phyloP scores from a whole-genome alignment of 1,140 invertebrate genomes.

The Anastrepha obliqua region DNA sequence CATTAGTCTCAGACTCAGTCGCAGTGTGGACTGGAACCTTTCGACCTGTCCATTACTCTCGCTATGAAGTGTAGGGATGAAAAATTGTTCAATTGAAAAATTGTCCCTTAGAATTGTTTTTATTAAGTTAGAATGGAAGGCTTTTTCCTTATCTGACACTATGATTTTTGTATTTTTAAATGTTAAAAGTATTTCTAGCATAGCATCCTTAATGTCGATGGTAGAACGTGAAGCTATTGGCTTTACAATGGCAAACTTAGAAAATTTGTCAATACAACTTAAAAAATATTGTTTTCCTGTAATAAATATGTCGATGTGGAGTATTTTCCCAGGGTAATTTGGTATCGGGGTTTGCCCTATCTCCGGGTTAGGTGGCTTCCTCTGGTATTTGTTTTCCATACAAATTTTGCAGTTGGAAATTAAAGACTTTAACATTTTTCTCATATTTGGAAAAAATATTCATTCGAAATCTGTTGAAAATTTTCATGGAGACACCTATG shows the following conservation, averaged over 20 bases:
- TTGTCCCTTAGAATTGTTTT: no score
- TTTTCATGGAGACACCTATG: constrained; percentile 44
- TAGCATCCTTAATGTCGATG: not conserved
- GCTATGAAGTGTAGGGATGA: no score
- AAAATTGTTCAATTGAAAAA: no score
- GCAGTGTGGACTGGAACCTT: no score
- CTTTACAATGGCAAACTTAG: not conserved
- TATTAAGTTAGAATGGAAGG: no score
- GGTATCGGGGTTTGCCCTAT: not conserved
- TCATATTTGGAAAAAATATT: constrained; percentile 37
- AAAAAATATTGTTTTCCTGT: not conserved
- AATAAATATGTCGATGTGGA: not conserved
- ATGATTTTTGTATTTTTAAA: no score
- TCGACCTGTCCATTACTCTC: no score
- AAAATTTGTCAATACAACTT: not conserved
- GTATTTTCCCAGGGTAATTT: no score
- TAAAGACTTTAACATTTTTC: not conserved
- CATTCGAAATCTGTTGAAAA: constrained; percentile 28
- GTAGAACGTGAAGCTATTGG: constrained; percentile 20
- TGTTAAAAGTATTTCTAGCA: not conserved
- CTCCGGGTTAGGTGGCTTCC: not conserved
- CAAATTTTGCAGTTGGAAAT: constrained; percentile 26
- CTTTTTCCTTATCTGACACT: no score
- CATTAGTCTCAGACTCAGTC: no score
- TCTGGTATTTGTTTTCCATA: constrained; percentile 9